phyloP scores from a whole-genome alignment of 2,888 invertebrate species.

The Brachycybe producta region DNA sequence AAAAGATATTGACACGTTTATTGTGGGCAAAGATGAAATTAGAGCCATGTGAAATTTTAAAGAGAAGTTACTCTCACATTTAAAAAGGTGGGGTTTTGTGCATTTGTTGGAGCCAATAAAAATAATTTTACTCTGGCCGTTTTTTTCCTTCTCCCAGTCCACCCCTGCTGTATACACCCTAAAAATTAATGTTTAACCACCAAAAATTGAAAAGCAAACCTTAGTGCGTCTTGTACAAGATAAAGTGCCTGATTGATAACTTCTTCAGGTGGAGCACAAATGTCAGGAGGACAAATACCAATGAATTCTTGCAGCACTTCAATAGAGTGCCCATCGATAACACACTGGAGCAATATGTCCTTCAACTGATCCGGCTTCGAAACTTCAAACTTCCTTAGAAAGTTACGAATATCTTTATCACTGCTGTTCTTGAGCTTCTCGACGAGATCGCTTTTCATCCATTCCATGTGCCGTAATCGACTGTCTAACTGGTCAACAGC shows the following conservation, averaged over 20 bases:
- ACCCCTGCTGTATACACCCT: too few species aligned
- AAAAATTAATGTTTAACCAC: too few species aligned
- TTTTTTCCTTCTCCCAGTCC: too few species aligned
- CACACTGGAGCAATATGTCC: conserved; percentile 5
- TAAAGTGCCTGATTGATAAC: conserved; percentile 9
- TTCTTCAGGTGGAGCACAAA: conserved; percentile 10
- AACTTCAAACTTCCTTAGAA: conserved; percentile 6
- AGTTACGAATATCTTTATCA: background rate
- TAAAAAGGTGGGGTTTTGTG: too few species aligned
- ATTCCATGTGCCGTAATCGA: conserved; percentile 10
- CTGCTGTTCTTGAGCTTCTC: background rate
- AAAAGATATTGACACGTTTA: too few species aligned
- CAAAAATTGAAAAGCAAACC: conserved; percentile 3
- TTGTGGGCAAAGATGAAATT: too few species aligned
- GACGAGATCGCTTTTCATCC: conserved; percentile 13
- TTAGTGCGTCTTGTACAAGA: conserved; percentile 4
- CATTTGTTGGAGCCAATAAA: too few species aligned
- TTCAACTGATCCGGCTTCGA: conserved; percentile 11
- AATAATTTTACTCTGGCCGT: too few species aligned
- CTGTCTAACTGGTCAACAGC: background rate
- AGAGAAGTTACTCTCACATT: too few species aligned
- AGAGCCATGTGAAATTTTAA: too few species aligned
- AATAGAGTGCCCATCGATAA: conserved; percentile 13
- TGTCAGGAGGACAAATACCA: conserved; percentile 13
- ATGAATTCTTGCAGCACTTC: conserved; percentile 15